These are phyloP conservation scores for Erythrocercus mccallii DNA, from an alignment of 2,113 vertebrate species.

Conservation along the genomic window DNA sequence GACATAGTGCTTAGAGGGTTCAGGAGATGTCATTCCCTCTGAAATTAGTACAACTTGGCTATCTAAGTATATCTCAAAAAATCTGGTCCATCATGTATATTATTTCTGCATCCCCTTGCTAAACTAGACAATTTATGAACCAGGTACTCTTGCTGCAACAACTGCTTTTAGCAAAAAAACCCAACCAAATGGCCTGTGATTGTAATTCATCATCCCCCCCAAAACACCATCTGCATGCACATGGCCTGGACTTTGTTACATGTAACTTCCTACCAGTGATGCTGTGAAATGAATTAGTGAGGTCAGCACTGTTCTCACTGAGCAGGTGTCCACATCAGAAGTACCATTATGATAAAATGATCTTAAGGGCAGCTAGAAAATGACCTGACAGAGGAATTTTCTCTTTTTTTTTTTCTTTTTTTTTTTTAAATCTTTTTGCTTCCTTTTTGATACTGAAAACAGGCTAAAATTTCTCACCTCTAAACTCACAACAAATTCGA, in stretches of 20 bases:
- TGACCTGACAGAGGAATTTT: background rate
- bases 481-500: background rate
- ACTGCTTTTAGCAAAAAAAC: background rate
- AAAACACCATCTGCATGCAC: background rate
- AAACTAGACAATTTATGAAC: background rate
- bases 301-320: background rate
- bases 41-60: background rate
- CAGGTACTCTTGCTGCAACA: background rate
- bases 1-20: background rate
- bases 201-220: background rate
- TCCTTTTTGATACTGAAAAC: background rate
- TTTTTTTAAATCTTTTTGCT: background rate
- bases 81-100: background rate
- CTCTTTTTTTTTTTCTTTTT: background rate
- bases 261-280: background rate
- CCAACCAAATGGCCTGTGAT: background rate
- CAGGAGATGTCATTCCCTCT: background rate
- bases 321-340: background rate
- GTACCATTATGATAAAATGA: background rate
- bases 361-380: background rate
- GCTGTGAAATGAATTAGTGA: background rate
- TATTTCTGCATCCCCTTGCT: background rate
- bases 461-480: background rate
- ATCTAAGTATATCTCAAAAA: background rate
- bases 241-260: background rate